These are phyloP conservation scores for Lepidocyrtoides sp. DNA, from an alignment of 2,888 invertebrate genomes.

Conservation along the genomic window DNA sequence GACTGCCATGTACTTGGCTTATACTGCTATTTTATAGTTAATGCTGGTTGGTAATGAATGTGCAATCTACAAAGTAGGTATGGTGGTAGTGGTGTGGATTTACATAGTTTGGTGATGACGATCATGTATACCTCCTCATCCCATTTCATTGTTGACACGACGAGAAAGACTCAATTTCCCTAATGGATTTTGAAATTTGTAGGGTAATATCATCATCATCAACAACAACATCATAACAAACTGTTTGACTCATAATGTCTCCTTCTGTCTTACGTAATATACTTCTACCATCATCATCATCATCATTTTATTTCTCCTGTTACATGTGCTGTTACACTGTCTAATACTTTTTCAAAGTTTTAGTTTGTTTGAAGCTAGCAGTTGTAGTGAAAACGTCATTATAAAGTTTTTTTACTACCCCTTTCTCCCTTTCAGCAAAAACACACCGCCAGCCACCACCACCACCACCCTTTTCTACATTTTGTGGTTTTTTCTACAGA, in stretches of 20 bases:
- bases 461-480: slow-evolving; percentile 40
- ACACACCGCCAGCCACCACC: not conserved
- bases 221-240: slow-evolving; percentile 11
- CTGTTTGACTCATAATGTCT: slow-evolving; percentile 67
- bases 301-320: slow-evolving; percentile 19
- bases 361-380: slow-evolving; percentile 16
- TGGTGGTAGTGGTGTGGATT: slow-evolving; percentile 25
- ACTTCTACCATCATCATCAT: slow-evolving; percentile 22
- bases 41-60: not conserved
- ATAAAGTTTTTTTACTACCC: slow-evolving; percentile 48
- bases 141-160: slow-evolving; percentile 72
- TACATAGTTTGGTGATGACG: slow-evolving; percentile 44
- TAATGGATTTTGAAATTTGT: slow-evolving; percentile 85
- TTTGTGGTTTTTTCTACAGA: slow-evolving; percentile 61
- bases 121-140: slow-evolving; percentile 38
- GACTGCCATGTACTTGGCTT: not conserved
- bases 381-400: slow-evolving; percentile 70
- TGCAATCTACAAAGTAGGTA: not conserved
- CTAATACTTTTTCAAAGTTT: no score
- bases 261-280: slow-evolving; percentile 60
- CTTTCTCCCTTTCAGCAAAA: slow-evolving; percentile 14
- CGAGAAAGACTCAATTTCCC: slow-evolving; percentile 85
- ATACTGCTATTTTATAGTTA: not conserved
- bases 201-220: slow-evolving; percentile 71
- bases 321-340: not conserved